Evolutionary conservation across 2,113 vertebrate species (phyloP), one percentile per base, ranked within the genome.

Genomic region (Motacilla alba): DNA sequence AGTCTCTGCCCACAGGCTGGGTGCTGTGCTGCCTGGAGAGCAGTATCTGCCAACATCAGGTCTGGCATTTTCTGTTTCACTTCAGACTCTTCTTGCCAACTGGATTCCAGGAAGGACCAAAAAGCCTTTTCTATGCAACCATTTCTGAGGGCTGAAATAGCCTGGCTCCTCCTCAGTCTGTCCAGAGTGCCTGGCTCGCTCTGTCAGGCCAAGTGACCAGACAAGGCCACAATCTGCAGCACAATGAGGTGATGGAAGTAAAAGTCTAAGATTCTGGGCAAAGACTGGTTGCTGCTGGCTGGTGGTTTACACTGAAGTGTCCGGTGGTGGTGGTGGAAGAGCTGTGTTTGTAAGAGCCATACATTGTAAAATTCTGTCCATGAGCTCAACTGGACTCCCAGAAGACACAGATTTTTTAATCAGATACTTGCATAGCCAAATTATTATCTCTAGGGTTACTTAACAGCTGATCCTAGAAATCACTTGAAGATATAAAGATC

Each of bases 1-100:
- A 93, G 93, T 88, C 90, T 96, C 60, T 95, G 47, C 82, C 89
- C 90, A n/a, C 43, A 9, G 44, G 87, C 85, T 52, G 37, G 59
- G 19, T 59, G 86, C 82, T 81, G 46, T 31, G 17, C 73, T 49
- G 15, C 47, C 23, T 10, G 44, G 15, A 31, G 63, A 77, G 72
- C 55, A 80, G 84, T 7, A 44, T 78, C 89, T 91, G 78, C 85
- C 14, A 4, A 37, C 68, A 83, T 1, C 3, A 78, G 18, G 11
- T 15, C 64, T 41, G 1, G 2, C 26, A 10, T 21, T 78, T 80
- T 50, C 76, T 33, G 0, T 30, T 75, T 47, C 66, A 24, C 41
- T 63, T 52, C 63, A 39, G 47, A 74, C 22, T 70, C 60, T 13
- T 20, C 68, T 31, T 77, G 55, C 63, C 63, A 59, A 2, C 24